Percentiles rank a stretch among this genome's conserved stretches.
Evolutionary conservation across 64 coral and sea anemone genomes (phyloP).

Genomic region (Trachythela sp.): DNA sequence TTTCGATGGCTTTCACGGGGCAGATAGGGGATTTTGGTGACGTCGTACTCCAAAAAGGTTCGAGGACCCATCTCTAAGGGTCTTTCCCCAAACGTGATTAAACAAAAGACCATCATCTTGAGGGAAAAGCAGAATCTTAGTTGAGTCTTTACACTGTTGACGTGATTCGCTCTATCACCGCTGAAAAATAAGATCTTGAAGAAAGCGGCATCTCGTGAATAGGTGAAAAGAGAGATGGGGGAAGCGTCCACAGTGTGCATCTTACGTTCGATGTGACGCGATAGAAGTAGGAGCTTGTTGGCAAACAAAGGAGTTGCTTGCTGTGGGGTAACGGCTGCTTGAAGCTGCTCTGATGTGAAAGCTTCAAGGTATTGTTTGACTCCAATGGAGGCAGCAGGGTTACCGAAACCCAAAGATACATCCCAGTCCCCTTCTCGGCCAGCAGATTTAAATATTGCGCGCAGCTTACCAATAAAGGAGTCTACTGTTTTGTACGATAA

Average conservation of each 20-base stretch:
- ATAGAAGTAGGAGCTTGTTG: neutral
- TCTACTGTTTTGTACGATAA: conserved; percentile 41
- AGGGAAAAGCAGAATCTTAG: conserved; percentile 2
- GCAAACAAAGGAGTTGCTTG: conserved; percentile 40
- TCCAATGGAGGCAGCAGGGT: conserved; percentile 2
- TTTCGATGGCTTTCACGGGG: conserved; percentile 1
- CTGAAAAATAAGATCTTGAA: conserved; percentile 29
- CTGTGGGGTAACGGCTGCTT: neutral
- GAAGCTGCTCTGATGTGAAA: conserved; percentile 29
- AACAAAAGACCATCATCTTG: conserved; percentile 33
- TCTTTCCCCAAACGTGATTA: conserved; percentile 40
- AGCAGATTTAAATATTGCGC: conserved; percentile 36
- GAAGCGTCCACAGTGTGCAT: neutral
- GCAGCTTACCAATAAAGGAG: conserved; percentile 39
- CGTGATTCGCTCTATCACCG: neutral
- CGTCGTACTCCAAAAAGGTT: conserved; percentile 34
- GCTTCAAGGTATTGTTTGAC: neutral
- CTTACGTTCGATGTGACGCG: neutral
- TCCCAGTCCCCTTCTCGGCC: conserved; percentile 29
- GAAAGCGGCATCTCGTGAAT: conserved; percentile 26
- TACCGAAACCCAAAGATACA: neutral
- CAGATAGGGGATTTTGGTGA: conserved; percentile 31
- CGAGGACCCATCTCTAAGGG: conserved; percentile 24
- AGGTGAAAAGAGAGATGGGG: neutral
- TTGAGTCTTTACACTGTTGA: neutral